phyloP scores from a whole-genome alignment of 2,888 invertebrate genomes.

The Lycaena phlaeas region DNA sequence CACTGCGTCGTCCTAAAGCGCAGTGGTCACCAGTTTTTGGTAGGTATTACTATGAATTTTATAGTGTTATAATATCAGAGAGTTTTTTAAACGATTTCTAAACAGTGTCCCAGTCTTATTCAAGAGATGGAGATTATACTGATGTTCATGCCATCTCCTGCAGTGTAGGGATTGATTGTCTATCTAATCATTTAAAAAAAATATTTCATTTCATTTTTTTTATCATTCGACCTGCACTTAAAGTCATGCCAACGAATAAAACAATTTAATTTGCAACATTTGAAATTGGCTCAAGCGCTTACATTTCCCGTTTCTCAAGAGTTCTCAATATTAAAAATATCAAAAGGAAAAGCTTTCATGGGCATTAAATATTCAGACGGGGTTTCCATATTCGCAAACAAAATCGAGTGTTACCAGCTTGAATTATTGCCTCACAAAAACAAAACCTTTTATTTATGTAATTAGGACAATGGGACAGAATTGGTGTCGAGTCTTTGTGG shows the following conservation, averaged over 20 bases:
- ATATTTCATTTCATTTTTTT: too few relatives aligned
- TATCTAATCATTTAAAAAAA: too few relatives aligned
- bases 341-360: not conserved
- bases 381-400: not conserved
- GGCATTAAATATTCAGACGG: not conserved
- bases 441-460: constrained; percentile 23
- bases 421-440: constrained; percentile 8
- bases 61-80: too few relatives aligned
- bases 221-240: too few relatives aligned
- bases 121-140: too few relatives aligned
- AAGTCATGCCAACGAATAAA: too few relatives aligned
- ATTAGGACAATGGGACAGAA: constrained; percentile 22
- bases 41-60: constrained; percentile 77
- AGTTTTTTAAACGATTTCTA: too few relatives aligned
- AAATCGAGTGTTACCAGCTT: not conserved
- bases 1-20: constrained; percentile 89
- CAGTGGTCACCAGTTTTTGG: constrained; percentile 95
- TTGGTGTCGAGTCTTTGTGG: constrained; percentile 14
- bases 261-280: too few relatives aligned
- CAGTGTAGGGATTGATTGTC: too few relatives aligned
- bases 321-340: not conserved
- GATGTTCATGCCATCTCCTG: too few relatives aligned
- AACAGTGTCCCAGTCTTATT: too few relatives aligned
- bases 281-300: too few relatives aligned
- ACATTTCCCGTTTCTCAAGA: not conserved